These are phyloP conservation scores for Marisa cornuarietis DNA, from an alignment of 1,140 invertebrate species.

Conservation along the genomic window DNA sequence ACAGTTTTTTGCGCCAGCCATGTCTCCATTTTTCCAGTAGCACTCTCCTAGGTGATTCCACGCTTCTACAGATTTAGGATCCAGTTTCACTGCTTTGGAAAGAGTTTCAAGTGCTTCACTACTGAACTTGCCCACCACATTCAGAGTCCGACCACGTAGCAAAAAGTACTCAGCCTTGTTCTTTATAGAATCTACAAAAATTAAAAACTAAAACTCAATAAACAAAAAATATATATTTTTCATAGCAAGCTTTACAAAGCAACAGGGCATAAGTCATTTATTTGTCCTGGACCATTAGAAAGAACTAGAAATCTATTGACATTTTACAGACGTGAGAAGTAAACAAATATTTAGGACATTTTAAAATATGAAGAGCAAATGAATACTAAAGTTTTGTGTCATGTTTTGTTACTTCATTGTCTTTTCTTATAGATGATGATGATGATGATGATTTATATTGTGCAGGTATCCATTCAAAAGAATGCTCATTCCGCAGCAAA, in stretches of 20 bases:
- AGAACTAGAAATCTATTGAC: background rate
- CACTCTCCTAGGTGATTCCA: slow-evolving; percentile 92
- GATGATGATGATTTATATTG: too few relatives aligned
- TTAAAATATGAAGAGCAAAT: too few relatives aligned
- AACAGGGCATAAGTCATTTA: background rate
- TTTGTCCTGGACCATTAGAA: background rate
- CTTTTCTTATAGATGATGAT: too few relatives aligned
- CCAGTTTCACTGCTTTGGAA: slow-evolving; percentile 85
- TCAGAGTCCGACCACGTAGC: slow-evolving; percentile 80
- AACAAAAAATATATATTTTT: background rate
- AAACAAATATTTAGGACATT: background rate
- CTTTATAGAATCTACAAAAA: slow-evolving; percentile 47
- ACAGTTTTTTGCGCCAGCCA: slow-evolving; percentile 84
- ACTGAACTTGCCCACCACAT: slow-evolving; percentile 77
- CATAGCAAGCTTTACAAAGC: background rate
- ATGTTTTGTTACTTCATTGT: too few relatives aligned
- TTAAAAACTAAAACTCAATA: too few relatives aligned
- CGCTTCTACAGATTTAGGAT: slow-evolving; percentile 82
- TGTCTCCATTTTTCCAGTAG: slow-evolving; percentile 87
- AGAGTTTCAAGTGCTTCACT: slow-evolving; percentile 78
- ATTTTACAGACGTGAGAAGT: background rate
- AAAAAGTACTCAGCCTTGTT: slow-evolving; percentile 78
- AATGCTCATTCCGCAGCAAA: too few relatives aligned
- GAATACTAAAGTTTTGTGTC: too few relatives aligned
- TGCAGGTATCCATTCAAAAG: too few relatives aligned